Conservation (phyloP, 2,113 vertebrate genomes). For the Oophaga pumilio region DNA sequence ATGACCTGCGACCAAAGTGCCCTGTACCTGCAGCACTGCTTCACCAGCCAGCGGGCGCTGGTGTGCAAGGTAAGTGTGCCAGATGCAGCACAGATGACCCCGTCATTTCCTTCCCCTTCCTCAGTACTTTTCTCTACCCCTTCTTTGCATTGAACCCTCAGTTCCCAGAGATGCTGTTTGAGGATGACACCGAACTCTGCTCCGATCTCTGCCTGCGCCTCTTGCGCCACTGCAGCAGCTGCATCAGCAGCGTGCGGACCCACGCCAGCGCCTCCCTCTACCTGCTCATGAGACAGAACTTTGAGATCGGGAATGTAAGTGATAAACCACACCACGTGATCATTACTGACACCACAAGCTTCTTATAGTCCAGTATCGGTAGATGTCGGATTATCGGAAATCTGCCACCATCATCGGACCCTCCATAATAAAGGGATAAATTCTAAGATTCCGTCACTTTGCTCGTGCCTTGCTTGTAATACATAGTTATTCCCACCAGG, state of each 20-base stretch:
- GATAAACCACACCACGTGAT: background rate
- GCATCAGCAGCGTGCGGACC: slow-evolving; percentile 76
- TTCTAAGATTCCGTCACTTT: too few species aligned
- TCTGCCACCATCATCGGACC: too few species aligned
- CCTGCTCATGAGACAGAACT: slow-evolving; percentile 93
- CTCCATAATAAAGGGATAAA: too few species aligned
- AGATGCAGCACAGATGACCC: background rate
- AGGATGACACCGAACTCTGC: slow-evolving; percentile 90
- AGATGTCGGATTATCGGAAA: too few species aligned
- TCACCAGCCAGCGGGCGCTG: slow-evolving; percentile 86
- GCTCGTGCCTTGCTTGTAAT: background rate
- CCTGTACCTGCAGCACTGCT: slow-evolving; percentile 88
- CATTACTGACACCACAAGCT: background rate
- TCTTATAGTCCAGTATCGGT: too few species aligned
- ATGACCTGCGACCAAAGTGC: slow-evolving; percentile 88
- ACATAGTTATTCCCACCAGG: background rate
- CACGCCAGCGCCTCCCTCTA: slow-evolving; percentile 92
- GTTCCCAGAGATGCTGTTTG: slow-evolving; percentile 93
- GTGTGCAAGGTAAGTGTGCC: slow-evolving; percentile 81
- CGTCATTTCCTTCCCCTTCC: background rate
- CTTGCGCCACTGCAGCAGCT: slow-evolving; percentile 89
- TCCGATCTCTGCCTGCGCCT: slow-evolving; percentile 88
- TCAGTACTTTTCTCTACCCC: background rate
- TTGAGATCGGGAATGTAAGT: slow-evolving; percentile 89
- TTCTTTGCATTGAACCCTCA: slow-evolving; percentile 56